A percentile compares a stretch with the other conserved stretches of the same genome.
These are phyloP conservation scores for Pelosia muscerda DNA, from an alignment of 2,888 invertebrate species.

Conservation along the genomic window DNA sequence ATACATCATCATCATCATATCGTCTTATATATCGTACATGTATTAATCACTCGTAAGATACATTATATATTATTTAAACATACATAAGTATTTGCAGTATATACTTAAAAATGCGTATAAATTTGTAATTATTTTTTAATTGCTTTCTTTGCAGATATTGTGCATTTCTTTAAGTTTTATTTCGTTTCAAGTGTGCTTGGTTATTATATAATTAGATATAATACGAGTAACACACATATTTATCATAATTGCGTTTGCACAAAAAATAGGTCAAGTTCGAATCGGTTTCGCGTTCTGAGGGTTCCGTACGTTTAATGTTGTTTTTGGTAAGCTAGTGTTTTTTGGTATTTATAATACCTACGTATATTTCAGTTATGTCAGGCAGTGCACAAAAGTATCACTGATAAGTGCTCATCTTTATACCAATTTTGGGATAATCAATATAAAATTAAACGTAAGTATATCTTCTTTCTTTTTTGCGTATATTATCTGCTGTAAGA, in stretches of 20 bases:
- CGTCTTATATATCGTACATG: too few species aligned
- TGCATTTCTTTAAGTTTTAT: neutral
- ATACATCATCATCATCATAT: too few species aligned
- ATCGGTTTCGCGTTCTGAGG: neutral
- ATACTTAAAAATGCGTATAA: too few species aligned
- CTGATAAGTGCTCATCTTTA: too few species aligned
- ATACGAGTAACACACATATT: too few species aligned
- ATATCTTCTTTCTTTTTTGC: too few species aligned
- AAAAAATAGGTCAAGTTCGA: neutral
- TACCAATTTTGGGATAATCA: neutral
- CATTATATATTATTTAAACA: neutral
- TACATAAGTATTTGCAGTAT: neutral
- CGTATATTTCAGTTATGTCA: neutral
- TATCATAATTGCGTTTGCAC: neutral
- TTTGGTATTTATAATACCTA: too few species aligned
- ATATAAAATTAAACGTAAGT: neutral
- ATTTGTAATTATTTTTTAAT: neutral
- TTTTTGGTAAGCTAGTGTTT: too few species aligned
- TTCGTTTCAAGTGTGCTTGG: neutral
- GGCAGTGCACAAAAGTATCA: too few species aligned
- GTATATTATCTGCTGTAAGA: too few species aligned
- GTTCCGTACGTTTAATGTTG: neutral
- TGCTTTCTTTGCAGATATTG: neutral
- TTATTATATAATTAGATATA: neutral
- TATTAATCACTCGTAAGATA: neutral